These are phyloP conservation scores for Drosophila neutralis DNA, from an alignment of 2,888 invertebrate genomes.

Conservation along the genomic window DNA sequence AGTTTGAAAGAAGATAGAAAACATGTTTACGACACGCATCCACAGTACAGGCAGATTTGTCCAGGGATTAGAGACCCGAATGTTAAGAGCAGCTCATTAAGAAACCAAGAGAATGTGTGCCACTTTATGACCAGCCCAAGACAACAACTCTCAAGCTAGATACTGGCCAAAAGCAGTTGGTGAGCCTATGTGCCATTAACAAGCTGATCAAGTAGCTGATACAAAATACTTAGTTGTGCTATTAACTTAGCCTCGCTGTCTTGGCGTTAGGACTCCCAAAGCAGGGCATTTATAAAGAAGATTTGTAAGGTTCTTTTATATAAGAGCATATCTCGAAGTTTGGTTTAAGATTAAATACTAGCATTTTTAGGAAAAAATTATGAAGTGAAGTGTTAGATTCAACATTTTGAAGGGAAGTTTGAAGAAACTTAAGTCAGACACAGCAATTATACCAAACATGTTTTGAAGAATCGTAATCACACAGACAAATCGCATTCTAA, in stretches of 20 bases:
- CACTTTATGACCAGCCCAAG: constrained; percentile 40
- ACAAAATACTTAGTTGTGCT: constrained; percentile 20
- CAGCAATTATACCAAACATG: not conserved
- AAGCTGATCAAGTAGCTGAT: constrained; percentile 54
- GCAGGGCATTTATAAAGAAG: not conserved
- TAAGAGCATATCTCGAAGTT: not conserved
- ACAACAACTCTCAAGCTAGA: constrained; percentile 26
- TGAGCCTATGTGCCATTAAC: constrained; percentile 32
- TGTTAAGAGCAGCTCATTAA: constrained; percentile 73
- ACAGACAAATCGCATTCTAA: not conserved
- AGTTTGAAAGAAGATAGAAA: constrained; percentile 41
- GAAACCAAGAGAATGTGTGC: constrained; percentile 48
- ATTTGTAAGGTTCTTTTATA: not conserved
- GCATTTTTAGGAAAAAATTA: not conserved
- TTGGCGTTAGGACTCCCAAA: not conserved
- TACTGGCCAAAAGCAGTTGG: constrained; percentile 14
- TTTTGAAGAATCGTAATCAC: not conserved
- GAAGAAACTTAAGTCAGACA: not conserved
- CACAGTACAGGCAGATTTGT: constrained; percentile 70
- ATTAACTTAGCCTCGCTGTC: not conserved
- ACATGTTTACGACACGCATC: constrained; percentile 73
- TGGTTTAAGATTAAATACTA: not conserved
- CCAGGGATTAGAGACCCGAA: constrained; percentile 67
- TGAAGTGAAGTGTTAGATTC: not conserved
- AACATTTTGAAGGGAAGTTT: not conserved